Conservation (phyloP, 1,140 invertebrate genomes). For the Drosophila chauvacae region DNA sequence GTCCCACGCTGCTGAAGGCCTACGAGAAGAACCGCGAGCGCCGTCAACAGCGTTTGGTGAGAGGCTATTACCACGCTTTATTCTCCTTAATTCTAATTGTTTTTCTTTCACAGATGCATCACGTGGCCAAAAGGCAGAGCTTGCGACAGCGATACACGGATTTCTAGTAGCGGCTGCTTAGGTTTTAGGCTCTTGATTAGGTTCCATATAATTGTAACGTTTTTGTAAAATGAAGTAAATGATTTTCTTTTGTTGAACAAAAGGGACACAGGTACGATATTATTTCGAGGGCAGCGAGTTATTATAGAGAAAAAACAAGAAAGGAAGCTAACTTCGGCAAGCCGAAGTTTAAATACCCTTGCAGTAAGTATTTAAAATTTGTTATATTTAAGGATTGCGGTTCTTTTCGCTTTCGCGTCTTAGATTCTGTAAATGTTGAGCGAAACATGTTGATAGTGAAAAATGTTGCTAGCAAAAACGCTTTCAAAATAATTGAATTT, state of each 20-base stretch:
- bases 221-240: constrained; percentile 80
- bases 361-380: no score
- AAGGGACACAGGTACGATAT: constrained; percentile 10
- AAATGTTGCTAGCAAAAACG: no score
- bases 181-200: constrained; percentile 63
- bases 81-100: neutral
- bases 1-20: constrained; percentile 64
- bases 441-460: no score
- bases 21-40: constrained; percentile 73
- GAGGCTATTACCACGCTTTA: neutral
- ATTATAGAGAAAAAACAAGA: neutral
- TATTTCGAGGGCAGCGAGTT: neutral
- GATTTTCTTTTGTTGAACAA: constrained; percentile 79
- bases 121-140: constrained; percentile 75
- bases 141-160: constrained; percentile 77
- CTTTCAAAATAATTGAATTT: no score
- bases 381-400: no score
- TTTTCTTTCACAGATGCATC: constrained; percentile 61
- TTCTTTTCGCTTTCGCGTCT: no score
- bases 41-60: constrained; percentile 70
- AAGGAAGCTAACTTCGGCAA: no score
- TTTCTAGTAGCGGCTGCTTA: constrained; percentile 67
- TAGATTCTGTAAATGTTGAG: no score
- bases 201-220: constrained; percentile 71
- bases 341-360: no score